Evolutionary conservation across 2,888 invertebrate species (phyloP), one percentile per base, ranked within the genome.

Genomic region (Megaustenia siamemsis): DNA sequence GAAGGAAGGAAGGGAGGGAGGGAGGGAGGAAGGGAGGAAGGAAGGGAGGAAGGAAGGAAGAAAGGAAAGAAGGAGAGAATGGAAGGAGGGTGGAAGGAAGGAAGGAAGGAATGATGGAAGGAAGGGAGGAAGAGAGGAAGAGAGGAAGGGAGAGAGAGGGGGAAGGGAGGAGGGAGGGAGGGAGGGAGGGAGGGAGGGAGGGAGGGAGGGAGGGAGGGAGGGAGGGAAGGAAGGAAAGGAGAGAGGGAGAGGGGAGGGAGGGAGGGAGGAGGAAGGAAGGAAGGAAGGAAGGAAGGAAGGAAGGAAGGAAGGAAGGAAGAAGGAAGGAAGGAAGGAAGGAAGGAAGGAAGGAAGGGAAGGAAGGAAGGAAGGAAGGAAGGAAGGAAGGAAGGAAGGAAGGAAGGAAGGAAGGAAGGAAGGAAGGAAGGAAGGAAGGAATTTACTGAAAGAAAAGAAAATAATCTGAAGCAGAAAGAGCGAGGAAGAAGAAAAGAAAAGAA

Each of bases 241-340:
- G 75, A 60, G 5, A 43, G 43, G 56, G n/a, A 82, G 63, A 24
- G 15, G 32, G 82, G 75, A n/a, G 40, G 63, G 38, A 28, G 43
- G 18, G 32, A 32, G 10, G 60, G 43, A n/a, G 38, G 63, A 63
- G 10, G 21, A 60, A 66, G 21, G 40, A 40, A 66, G 66, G 43
- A n/a, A 18, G 12, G 15, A 60, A 63, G 40, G 63, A 6, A 40
- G 24, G 43, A 3, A 43, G 43, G n/a, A 75, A 40, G 49, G 5
- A 38, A 40, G 1, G 35, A 32, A n/a, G 45, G 75, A 38, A n/a
- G 32, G 35, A 78, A 43, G n/a, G 35, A 60, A 18, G 38, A 6
- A 60, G 78, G 60, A 60, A 60, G 35, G 40, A 40, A 28, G 28
- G 45, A n/a, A 60, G 60, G 12, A 38, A 18, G n/a, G 21, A 15